Evolutionary conservation across 2,797 vertebrate species (phyloP).

Genomic region (Falco concolor): DNA sequence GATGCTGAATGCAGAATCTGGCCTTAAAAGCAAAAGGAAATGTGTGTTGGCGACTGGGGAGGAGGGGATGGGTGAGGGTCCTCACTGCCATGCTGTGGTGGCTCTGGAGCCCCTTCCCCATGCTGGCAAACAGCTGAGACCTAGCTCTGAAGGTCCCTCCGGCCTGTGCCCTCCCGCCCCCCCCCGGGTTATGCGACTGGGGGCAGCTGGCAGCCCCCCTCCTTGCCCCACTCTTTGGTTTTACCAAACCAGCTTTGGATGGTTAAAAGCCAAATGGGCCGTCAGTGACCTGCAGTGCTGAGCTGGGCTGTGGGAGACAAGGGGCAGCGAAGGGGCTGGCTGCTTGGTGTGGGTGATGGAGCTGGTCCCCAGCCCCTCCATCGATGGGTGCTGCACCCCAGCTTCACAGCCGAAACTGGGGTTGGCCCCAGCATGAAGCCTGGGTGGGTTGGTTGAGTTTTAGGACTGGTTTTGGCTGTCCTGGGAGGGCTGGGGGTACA

Average conservation of each 20-base stretch:
- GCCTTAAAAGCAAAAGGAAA: not conserved
- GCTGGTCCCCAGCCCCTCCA: not conserved
- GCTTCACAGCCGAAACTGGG: fast-evolving
- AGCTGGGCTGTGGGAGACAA: not conserved
- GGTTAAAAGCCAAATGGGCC: not conserved
- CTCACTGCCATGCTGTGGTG: not conserved
- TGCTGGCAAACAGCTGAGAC: not conserved
- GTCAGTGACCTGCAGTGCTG: fast-evolving
- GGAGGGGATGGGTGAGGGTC: not conserved
- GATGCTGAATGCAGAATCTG: not conserved
- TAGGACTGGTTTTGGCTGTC: not conserved
- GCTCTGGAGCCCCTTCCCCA: not conserved
- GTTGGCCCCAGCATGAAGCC: not conserved
- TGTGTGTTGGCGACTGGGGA: not conserved
- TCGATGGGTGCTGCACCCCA: fast-evolving
- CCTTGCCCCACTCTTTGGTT: not conserved
- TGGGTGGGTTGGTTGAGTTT: not conserved
- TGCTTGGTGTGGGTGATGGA: not conserved
- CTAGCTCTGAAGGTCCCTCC: not conserved
- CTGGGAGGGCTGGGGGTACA: not conserved
- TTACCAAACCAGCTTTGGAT: not conserved
- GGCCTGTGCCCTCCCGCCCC: fast-evolving
- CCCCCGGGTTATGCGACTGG: fast-evolving
- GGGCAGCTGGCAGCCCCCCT: not conserved
- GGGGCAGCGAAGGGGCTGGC: not conserved